phyloP scores from a whole-genome alignment of 2,113 vertebrate species.

The Vidua macroura region DNA sequence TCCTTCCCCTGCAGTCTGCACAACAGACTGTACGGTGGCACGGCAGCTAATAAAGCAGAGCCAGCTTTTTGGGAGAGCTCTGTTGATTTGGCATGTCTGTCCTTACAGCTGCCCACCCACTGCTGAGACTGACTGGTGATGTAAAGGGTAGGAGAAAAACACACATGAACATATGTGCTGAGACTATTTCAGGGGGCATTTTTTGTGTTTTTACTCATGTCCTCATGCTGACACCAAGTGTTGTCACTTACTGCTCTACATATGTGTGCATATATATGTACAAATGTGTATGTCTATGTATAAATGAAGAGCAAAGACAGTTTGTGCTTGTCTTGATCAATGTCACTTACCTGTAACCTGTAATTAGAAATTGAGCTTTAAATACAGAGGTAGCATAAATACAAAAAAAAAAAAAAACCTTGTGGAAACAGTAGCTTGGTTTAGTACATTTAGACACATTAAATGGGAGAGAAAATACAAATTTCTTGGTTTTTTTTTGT shows the following conservation, averaged over 20 bases:
- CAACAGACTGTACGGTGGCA: not conserved
- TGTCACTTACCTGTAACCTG: not conserved
- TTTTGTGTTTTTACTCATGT: not conserved
- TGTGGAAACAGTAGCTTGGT: not conserved
- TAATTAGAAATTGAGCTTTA: not conserved
- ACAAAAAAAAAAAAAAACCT: not conserved
- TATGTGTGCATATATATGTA: too few relatives aligned
- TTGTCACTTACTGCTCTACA: not conserved
- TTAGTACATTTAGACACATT: not conserved
- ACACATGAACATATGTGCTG: too few relatives aligned
- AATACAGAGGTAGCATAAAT: not conserved
- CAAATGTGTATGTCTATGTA: accelerated
- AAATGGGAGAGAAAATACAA: not conserved
- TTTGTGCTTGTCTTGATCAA: not conserved
- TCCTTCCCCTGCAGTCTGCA: not conserved
- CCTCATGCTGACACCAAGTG: not conserved
- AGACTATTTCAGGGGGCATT: not conserved
- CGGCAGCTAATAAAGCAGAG: not conserved
- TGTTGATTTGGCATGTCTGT: not conserved
- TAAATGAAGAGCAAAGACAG: not conserved
- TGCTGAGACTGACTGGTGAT: not conserved
- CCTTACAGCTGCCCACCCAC: not conserved
- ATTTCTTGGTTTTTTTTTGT: not conserved
- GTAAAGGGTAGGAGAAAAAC: not conserved
- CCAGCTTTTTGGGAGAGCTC: not conserved